phyloP scores from a whole-genome alignment of 2,797 vertebrate species.

The Percopsis omiscomaycus region DNA sequence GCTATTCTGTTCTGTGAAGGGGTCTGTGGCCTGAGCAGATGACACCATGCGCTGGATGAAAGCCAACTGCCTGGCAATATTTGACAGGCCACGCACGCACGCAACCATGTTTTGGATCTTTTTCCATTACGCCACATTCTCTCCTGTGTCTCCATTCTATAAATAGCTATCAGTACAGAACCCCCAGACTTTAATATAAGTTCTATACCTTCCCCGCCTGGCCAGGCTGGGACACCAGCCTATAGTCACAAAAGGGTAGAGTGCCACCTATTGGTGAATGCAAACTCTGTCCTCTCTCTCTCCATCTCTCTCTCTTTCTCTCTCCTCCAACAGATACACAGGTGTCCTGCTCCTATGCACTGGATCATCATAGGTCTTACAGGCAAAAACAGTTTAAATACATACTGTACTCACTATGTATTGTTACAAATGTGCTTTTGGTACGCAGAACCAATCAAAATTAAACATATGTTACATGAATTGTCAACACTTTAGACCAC shows the following conservation, averaged over 20 bases:
- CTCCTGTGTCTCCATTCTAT: background rate
- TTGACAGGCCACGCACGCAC: background rate
- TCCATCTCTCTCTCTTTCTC: constrained; percentile 2
- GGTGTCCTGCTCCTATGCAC: constrained; percentile 62
- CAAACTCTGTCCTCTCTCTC: constrained; percentile 34
- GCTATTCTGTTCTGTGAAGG: constrained; percentile 22
- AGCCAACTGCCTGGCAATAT: background rate
- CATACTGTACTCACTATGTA: constrained; percentile 5
- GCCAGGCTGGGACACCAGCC: constrained; percentile 45
- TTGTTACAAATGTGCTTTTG: no score
- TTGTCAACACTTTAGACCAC: no score
- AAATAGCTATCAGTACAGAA: background rate
- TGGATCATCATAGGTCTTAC: constrained; percentile 73
- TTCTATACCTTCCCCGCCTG: background rate
- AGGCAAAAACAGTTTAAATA: constrained; percentile 48
- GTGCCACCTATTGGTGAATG: constrained; percentile 80
- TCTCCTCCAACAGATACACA: constrained; percentile 51
- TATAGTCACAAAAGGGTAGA: constrained; percentile 77
- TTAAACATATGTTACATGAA: no score
- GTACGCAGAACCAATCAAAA: no score
- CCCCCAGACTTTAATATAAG: background rate
- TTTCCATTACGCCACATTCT: background rate
- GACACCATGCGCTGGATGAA: constrained; percentile 3
- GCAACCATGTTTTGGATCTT: background rate
- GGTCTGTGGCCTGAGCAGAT: constrained; percentile 1